Evolutionary conservation across 1,140 invertebrate species (phyloP).

Genomic region (Lepidotrigona ventralis): DNA sequence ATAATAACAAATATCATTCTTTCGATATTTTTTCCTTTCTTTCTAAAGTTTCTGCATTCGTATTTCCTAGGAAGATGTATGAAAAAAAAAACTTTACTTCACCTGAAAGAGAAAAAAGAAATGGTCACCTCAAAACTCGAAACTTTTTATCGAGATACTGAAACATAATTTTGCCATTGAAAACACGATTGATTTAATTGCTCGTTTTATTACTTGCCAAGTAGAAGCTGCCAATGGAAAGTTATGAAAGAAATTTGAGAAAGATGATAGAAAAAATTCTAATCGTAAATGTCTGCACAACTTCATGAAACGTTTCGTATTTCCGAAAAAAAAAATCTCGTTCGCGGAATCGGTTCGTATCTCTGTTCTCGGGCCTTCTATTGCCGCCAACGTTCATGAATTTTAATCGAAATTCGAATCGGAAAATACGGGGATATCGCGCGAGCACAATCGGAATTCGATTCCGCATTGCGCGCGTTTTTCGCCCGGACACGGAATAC

Average conservation of each 20-base stretch:
- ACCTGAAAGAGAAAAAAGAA: too few species aligned
- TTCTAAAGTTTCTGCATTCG: too few species aligned
- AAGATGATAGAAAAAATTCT: too few species aligned
- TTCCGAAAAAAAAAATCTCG: neutral
- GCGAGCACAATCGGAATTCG: neutral
- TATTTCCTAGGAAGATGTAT: too few species aligned
- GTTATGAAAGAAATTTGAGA: too few species aligned
- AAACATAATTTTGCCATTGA: neutral
- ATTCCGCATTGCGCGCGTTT: neutral
- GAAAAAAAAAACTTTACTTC: neutral
- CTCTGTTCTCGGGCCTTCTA: neutral
- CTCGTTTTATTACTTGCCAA: neutral
- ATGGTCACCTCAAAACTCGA: too few species aligned
- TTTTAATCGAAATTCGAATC: constrained; percentile 6
- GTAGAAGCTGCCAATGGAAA: neutral
- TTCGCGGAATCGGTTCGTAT: neutral
- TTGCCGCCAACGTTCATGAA: constrained; percentile 1
- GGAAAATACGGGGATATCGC: neutral
- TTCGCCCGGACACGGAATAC: neutral
- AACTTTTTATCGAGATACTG: too few species aligned
- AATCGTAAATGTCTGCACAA: neutral
- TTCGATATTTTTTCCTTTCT: too few species aligned
- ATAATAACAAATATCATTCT: too few species aligned
- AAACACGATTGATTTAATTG: neutral
- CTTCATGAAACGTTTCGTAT: neutral